Conservation (phyloP, 2,113 vertebrate genomes). For the Chiloscyllium plagiosum region DNA sequence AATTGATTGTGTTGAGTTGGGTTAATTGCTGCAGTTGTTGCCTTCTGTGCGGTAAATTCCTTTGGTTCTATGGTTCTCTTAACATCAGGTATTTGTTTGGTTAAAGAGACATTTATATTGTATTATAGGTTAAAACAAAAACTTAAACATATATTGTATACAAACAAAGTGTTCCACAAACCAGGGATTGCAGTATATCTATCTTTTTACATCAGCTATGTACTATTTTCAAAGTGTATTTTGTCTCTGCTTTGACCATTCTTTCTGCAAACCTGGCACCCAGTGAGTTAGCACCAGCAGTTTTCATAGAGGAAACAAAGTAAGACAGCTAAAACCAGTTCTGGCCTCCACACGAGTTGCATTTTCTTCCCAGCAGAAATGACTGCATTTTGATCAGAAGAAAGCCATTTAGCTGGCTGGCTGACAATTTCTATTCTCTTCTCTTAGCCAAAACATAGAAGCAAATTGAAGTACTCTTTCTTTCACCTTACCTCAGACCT, state of each 20-base stretch:
- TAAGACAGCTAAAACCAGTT: not conserved
- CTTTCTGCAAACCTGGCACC: not conserved
- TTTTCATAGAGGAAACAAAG: not conserved
- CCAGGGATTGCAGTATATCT: not conserved
- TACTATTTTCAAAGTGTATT: not conserved
- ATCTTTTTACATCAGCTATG: not conserved
- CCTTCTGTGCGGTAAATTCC: too few relatives aligned
- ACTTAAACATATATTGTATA: not conserved
- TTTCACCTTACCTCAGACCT: not conserved
- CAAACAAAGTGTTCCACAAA: too few relatives aligned
- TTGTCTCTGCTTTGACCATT: not conserved
- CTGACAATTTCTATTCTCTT: too few relatives aligned
- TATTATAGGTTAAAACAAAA: not conserved
- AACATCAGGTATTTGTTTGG: not conserved
- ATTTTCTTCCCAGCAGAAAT: not conserved
- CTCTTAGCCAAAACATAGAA: not conserved
- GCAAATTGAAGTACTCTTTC: not conserved
- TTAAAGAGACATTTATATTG: not conserved
- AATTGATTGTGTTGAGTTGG: too few relatives aligned
- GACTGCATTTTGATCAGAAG: not conserved
- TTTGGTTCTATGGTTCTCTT: not conserved
- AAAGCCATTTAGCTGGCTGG: not conserved
- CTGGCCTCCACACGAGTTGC: not conserved
- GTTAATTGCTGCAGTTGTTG: too few relatives aligned
- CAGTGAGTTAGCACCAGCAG: not conserved